Conservation (phyloP, 2,797 vertebrate species). For the Schizothorax lantsangensis region DNA sequence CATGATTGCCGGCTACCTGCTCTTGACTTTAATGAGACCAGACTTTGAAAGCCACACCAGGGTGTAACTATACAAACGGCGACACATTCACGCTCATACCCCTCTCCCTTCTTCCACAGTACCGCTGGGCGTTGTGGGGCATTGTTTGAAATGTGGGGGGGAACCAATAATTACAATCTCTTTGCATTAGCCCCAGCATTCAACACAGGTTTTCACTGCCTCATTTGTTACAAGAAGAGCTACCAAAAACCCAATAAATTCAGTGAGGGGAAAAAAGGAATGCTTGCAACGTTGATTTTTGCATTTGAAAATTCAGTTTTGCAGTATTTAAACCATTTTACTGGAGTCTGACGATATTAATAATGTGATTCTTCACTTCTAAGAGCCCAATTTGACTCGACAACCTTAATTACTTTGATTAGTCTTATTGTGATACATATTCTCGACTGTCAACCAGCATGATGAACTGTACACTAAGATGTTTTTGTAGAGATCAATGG, state of each 20-base stretch:
- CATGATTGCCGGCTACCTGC: conserved; percentile 52
- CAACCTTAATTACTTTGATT: conserved; percentile 61
- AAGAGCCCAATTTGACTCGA: conserved; percentile 51
- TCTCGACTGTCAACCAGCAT: conserved; percentile 52
- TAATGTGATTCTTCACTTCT: conserved; percentile 39
- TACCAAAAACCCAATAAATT: conserved; percentile 13
- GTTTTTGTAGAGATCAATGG: neutral
- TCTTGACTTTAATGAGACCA: conserved; percentile 46
- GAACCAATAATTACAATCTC: conserved; percentile 45
- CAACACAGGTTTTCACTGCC: conserved; percentile 20
- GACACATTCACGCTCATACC: conserved; percentile 28
- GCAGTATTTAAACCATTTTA: conserved; percentile 55
- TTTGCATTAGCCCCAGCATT: conserved; percentile 40
- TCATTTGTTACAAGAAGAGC: conserved; percentile 3
- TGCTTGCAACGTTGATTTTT: neutral
- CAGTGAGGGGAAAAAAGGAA: neutral
- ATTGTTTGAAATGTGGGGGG: conserved; percentile 40
- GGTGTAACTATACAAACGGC: conserved; percentile 40
- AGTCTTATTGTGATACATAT: conserved; percentile 62
- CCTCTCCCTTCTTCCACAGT: conserved; percentile 26
- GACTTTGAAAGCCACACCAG: conserved; percentile 41
- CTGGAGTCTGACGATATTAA: conserved; percentile 39
- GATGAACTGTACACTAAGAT: neutral
- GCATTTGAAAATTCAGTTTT: conserved; percentile 4
- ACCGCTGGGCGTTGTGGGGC: conserved; percentile 10